Percentiles rank a stretch among this genome's conserved stretches.
These are phyloP conservation scores for Gnathonemus echidnorhynchus DNA, from an alignment of 2,113 vertebrate species.

Conservation along the genomic window DNA sequence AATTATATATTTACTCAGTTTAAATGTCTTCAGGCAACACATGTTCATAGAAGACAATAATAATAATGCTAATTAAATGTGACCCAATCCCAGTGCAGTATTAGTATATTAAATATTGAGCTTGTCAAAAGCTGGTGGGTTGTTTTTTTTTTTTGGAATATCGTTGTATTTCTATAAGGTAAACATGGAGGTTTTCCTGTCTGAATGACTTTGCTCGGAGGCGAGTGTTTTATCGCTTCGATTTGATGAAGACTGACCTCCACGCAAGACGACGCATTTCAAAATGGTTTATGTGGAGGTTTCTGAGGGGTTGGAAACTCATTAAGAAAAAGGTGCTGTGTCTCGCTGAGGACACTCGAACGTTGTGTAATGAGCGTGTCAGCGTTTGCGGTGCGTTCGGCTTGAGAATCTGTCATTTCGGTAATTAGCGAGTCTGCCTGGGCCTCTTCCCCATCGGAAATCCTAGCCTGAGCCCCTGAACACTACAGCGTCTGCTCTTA, in stretches of 20 bases:
- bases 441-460: background rate
- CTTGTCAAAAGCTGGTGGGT: background rate
- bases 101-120: background rate
- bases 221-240: background rate
- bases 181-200: background rate
- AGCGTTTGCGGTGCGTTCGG: background rate
- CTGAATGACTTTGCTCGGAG: background rate
- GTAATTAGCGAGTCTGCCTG: background rate
- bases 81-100: background rate
- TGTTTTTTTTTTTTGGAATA: background rate
- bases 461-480: background rate
- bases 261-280: background rate
- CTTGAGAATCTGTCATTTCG: background rate
- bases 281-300: background rate
- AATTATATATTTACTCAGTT: background rate
- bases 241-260: background rate
- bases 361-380: background rate
- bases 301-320: background rate
- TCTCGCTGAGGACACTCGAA: background rate
- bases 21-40: background rate
- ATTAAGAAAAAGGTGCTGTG: background rate
- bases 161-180: background rate
- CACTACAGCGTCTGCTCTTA: background rate
- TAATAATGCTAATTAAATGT: constrained; percentile 1
- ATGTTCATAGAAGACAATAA: background rate